Percentiles rank a stretch among this genome's conserved stretches.
Evolutionary conservation across 2,797 vertebrate species (phyloP).

Genomic region (Pelochelys cantorii): DNA sequence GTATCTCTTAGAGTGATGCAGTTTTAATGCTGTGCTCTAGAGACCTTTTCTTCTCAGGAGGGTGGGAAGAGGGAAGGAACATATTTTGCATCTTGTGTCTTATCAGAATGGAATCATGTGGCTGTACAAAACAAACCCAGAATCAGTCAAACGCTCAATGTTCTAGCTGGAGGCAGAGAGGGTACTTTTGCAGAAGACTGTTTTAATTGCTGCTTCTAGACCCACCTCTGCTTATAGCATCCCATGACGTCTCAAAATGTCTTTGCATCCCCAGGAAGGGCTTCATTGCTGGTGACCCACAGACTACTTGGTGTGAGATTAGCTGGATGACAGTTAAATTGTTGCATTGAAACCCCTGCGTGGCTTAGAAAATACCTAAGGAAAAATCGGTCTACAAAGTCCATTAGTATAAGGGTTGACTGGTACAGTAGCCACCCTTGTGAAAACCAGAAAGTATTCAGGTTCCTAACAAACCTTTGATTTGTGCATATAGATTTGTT

Average conservation of each 20-base stretch:
- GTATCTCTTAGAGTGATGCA: neutral
- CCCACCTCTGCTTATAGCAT: accelerated
- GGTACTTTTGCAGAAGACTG: neutral
- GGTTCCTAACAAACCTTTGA: neutral
- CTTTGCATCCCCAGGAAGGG: neutral
- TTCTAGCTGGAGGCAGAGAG: neutral
- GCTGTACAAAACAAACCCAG: neutral
- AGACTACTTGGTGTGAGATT: accelerated
- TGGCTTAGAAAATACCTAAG: neutral
- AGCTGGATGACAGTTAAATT: accelerated
- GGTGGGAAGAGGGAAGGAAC: neutral
- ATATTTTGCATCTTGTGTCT: neutral
- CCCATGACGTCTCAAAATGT: neutral
- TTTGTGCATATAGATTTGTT: neutral
- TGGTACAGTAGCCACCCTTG: neutral
- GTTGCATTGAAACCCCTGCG: neutral
- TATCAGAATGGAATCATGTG: neutral
- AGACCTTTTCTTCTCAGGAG: neutral
- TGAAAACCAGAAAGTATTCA: neutral
- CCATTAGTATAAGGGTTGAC: neutral
- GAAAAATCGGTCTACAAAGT: neutral
- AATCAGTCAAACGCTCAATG: neutral
- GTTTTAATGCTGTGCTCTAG: neutral
- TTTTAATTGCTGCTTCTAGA: accelerated
- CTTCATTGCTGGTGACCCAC: accelerated